Evolutionary conservation across 2,888 invertebrate species (phyloP).

Genomic region (Hirudinaria manillensis): DNA sequence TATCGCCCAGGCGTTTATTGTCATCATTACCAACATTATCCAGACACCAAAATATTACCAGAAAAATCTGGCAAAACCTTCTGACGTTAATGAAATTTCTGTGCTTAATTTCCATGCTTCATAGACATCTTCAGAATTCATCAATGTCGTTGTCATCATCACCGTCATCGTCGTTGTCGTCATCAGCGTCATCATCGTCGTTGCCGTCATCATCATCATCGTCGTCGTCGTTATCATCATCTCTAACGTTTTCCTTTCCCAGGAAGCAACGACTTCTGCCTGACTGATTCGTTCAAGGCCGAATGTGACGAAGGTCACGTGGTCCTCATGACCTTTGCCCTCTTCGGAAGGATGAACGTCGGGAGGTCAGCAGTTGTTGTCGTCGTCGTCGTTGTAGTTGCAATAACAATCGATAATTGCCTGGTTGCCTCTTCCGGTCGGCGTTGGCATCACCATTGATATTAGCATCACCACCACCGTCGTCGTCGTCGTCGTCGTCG

Average conservation of each 20-base stretch:
- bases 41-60: not conserved
- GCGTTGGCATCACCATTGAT: too few species aligned
- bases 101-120: too few species aligned
- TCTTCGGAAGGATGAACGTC: slow-evolving; percentile 33
- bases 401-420: too few species aligned
- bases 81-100: too few species aligned
- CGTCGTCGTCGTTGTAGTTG: too few species aligned
- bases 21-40: not conserved
- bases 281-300: slow-evolving; percentile 31
- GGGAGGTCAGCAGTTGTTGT: slow-evolving; percentile 20
- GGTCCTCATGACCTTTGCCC: slow-evolving; percentile 27
- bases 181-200: slow-evolving; percentile 20
- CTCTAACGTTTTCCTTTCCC: not conserved
- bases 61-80: too few species aligned
- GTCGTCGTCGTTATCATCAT: slow-evolving; percentile 1
- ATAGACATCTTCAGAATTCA: too few species aligned
- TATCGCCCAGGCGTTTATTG: not conserved
- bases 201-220: slow-evolving; percentile 6
- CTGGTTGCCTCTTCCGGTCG: too few species aligned
- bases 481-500: not conserved
- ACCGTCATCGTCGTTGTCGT: slow-evolving; percentile 19
- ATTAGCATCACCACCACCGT: too few species aligned
- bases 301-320: slow-evolving; percentile 24
- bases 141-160: slow-evolving; percentile 8
- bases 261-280: slow-evolving; percentile 29